Evolutionary conservation across 2,797 vertebrate genomes (phyloP).

Genomic region (Lithobates pipiens): DNA sequence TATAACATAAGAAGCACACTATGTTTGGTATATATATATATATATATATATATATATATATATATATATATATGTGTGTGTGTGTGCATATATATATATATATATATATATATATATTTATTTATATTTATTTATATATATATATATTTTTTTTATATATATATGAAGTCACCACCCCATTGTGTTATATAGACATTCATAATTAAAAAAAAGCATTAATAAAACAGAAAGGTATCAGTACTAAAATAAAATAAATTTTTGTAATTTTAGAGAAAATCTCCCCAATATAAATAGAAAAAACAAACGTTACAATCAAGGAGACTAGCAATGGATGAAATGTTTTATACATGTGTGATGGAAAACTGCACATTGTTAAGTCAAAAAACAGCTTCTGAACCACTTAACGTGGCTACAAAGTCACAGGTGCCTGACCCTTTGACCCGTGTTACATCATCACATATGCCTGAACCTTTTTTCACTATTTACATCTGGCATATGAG

Average conservation of each 20-base stretch:
- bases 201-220: background rate
- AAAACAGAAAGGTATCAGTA: background rate
- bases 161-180: background rate
- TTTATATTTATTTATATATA: too few species aligned
- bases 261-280: background rate
- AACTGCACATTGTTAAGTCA: conserved; percentile 76
- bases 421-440: conserved; percentile 77
- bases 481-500: conserved; percentile 70
- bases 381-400: conserved; percentile 80
- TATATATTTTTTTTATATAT: too few species aligned
- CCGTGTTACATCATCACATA: conserved; percentile 71
- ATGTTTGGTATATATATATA: too few species aligned
- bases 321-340: conserved; percentile 75
- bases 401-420: conserved; percentile 74
- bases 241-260: background rate
- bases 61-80: too few species aligned
- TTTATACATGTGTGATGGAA: conserved; percentile 82
- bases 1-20: too few species aligned
- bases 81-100: too few species aligned
- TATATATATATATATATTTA: too few species aligned
- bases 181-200: background rate
- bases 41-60: too few species aligned
- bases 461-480: conserved; percentile 72
- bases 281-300: conserved; percentile 62
- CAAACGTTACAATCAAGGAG: conserved; percentile 69